Base-by-base conservation (phyloP, 1,140 invertebrate genomes). In the Diachasmimorpha longicaudata region DNA sequence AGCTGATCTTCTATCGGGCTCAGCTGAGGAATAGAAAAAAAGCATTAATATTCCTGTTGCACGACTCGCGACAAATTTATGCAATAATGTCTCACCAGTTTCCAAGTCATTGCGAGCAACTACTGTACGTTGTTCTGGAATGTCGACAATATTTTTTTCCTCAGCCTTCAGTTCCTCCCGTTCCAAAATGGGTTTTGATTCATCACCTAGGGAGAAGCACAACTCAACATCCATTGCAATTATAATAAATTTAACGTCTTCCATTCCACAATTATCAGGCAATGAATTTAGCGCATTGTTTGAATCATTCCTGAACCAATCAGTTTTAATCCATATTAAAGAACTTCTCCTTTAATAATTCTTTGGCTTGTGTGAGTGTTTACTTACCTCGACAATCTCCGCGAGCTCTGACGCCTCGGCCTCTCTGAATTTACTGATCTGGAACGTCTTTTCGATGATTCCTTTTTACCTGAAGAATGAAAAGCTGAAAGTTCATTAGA, bases 161-260 rank as follows among this genome's bases (percentile, higher is more conserved):
- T 46, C 5, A 9, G 55, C 69, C 31, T 83, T 79, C 46, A 84
- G 74, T 77, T 84, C 83, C 74, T 80, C 81, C 8, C 82, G 80
- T n/a, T 84, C 82, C 69, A 84, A 84, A 70, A 84, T 84, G 16
- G 83, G 81, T 25, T 82, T 84, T 3, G 52, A 39, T 46, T 82
- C 83, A 68, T 84, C 83, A 42, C 82, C 83, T 84, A 48, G 58
- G 52, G 0, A 46, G 44, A 74, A 25, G 14, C 5, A n/a, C 16
- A 67, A 36, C 0, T 52, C 6, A 52, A 52, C 9, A 52, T 2
- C 9, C 0, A 6, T 1, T 2, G 14, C 1, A 42, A 42, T 42
- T 42, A 42, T 3, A 42, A 9, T 4, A n/a, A n/a, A n/a, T n/a
- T n/a, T n/a, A n/a, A n/a, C n/a, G n/a, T n/a, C n/a, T n/a, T n/a